A percentile compares a stretch with the other conserved stretches of the same genome.
These are phyloP conservation scores for Elysia chlorotica DNA, from an alignment of 1,140 invertebrate genomes.

Conservation along the genomic window DNA sequence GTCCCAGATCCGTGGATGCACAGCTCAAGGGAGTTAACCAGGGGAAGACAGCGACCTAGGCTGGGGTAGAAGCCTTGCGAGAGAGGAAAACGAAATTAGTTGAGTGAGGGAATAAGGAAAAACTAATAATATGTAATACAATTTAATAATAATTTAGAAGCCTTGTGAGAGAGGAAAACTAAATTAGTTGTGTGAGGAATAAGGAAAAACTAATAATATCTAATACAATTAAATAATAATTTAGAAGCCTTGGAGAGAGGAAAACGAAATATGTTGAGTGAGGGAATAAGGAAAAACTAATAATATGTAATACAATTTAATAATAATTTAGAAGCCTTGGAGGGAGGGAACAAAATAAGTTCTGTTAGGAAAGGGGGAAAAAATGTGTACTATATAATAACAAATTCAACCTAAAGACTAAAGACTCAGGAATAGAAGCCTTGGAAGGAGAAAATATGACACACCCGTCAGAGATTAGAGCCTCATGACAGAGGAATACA, in stretches of 20 bases:
- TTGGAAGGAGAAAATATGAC: too few relatives aligned
- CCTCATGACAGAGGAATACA: too few relatives aligned
- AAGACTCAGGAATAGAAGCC: too few relatives aligned
- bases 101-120: too few relatives aligned
- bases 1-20: constrained; percentile 8
- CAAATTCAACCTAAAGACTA: too few relatives aligned
- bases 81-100: too few relatives aligned
- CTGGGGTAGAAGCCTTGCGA: constrained; percentile 16
- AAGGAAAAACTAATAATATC: not conserved
- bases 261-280: too few relatives aligned
- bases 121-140: not conserved
- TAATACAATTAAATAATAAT: not conserved
- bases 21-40: not conserved
- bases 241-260: not conserved
- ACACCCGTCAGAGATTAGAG: too few relatives aligned
- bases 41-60: constrained; percentile 6
- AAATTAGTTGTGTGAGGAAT: too few relatives aligned
- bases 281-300: not conserved
- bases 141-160: not conserved
- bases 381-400: not conserved
- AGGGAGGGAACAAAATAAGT: too few relatives aligned
- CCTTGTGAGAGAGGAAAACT: not conserved
- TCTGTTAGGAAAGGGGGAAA: too few relatives aligned
- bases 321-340: not conserved
- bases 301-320: not conserved